Conservation (phyloP, 1,140 invertebrate species). For the Drosophila kanapiae region DNA sequence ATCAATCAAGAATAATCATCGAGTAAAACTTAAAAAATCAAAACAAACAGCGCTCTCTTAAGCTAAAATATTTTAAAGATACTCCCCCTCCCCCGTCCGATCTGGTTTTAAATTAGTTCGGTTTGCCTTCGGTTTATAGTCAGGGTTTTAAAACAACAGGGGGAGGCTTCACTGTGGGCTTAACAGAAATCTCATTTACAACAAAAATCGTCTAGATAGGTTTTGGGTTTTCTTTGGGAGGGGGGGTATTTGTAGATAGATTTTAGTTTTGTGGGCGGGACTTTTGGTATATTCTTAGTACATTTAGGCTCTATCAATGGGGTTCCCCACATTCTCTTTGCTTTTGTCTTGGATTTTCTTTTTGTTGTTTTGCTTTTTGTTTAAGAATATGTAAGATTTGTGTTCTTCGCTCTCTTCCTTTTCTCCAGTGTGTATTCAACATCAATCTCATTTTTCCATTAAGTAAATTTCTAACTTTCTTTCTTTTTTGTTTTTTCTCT, state of each 20-base stretch:
- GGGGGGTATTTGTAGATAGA: not conserved
- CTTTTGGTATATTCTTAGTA: slow-evolving; percentile 36
- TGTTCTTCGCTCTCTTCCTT: not conserved
- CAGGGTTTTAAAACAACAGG: slow-evolving; percentile 69
- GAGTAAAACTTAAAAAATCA: slow-evolving; percentile 37
- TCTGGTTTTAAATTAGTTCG: slow-evolving; percentile 9
- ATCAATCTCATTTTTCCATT: slow-evolving; percentile 73
- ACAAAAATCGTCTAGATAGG: slow-evolving; percentile 65
- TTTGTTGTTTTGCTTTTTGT: slow-evolving; percentile 23
- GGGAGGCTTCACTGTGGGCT: slow-evolving; percentile 11
- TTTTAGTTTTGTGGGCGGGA: slow-evolving; percentile 16
- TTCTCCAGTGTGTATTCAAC: slow-evolving; percentile 66
- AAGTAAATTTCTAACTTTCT: slow-evolving; percentile 70
- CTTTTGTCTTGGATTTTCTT: slow-evolving; percentile 49
- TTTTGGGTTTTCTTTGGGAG: slow-evolving; percentile 4
- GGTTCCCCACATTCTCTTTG: slow-evolving; percentile 7
- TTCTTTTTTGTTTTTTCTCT: slow-evolving; percentile 32
- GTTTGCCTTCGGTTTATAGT: slow-evolving; percentile 51
- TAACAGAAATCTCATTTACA: slow-evolving; percentile 54
- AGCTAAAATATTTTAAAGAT: slow-evolving; percentile 9
- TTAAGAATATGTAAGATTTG: slow-evolving; percentile 45
- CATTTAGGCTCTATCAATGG: slow-evolving; percentile 12
- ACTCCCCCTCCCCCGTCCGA: slow-evolving; percentile 12
- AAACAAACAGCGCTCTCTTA: slow-evolving; percentile 12
- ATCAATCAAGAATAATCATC: slow-evolving; percentile 19